Conservation (phyloP, 2,113 vertebrate species). For the Phaethon lepturus region DNA sequence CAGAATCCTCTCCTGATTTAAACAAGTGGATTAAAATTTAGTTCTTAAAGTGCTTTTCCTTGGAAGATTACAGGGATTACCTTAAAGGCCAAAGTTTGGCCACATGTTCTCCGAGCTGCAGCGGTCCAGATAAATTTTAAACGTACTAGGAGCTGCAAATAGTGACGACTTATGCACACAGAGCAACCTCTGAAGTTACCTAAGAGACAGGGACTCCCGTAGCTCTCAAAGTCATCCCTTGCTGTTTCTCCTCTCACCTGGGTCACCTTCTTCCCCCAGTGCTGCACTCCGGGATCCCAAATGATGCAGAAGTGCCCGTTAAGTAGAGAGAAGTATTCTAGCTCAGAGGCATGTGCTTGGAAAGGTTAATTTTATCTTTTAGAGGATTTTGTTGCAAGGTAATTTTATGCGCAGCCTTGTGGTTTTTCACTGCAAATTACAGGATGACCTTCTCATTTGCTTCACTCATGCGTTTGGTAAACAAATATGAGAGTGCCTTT, state of each 20-base stretch:
- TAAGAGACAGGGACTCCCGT: rapidly evolving
- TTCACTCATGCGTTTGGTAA: constrained; percentile 41
- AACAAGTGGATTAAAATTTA: constrained; percentile 23
- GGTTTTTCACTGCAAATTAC: constrained; percentile 53
- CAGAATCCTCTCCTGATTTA: neutral
- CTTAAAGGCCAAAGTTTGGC: neutral
- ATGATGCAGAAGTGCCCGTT: neutral
- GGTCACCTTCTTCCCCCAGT: neutral
- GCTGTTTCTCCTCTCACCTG: neutral
- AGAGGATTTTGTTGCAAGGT: constrained; percentile 41
- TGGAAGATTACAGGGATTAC: constrained; percentile 23
- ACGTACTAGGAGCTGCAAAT: neutral
- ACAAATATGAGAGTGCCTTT: constrained; percentile 50
- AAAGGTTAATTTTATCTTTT: constrained; percentile 66
- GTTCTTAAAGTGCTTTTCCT: constrained; percentile 1
- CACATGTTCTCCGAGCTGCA: neutral
- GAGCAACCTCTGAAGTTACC: neutral
- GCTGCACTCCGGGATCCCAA: neutral
- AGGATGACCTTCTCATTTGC: constrained; percentile 52
- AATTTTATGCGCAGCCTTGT: constrained; percentile 41
- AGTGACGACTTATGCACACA: neutral
- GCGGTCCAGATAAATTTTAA: neutral
- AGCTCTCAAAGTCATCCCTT: neutral
- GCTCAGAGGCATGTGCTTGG: constrained; percentile 7
- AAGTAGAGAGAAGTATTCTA: neutral